A percentile compares a stretch with the other conserved stretches of the same genome.
phyloP scores from a whole-genome alignment of 2,113 vertebrate species.

The Halcyon malimbica region DNA sequence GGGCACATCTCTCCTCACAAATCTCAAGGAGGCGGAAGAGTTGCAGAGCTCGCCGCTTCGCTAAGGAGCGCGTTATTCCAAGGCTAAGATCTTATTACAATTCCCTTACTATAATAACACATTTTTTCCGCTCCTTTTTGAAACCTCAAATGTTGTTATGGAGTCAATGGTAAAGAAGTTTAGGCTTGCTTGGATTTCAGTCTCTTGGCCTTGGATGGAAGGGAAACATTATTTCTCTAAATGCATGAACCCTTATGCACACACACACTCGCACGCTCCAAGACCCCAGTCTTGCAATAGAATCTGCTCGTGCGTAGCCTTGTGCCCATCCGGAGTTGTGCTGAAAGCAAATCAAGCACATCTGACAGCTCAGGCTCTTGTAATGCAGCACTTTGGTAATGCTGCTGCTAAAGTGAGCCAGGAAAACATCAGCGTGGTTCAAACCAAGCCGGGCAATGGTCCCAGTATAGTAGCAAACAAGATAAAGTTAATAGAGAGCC shows the following conservation, averaged over 20 bases:
- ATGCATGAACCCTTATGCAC: not conserved
- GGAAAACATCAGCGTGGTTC: not conserved
- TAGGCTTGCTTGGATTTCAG: constrained; percentile 57
- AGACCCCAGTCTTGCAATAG: not conserved
- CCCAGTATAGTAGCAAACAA: not conserved
- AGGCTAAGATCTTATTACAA: constrained; percentile 56
- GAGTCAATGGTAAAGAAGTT: constrained; percentile 62
- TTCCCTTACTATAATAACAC: constrained; percentile 58
- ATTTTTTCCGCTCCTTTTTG: constrained; percentile 38
- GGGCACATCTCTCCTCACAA: constrained; percentile 54
- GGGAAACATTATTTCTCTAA: constrained; percentile 56
- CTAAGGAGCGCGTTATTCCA: not conserved
- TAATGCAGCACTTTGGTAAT: not conserved
- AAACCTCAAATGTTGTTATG: constrained; percentile 69
- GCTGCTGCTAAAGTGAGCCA: not conserved
- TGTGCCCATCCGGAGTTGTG: not conserved
- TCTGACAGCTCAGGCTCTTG: not conserved
- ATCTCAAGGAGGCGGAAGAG: not conserved
- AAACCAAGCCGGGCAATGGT: not conserved
- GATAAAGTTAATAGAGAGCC: not conserved
- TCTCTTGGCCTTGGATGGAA: constrained; percentile 29
- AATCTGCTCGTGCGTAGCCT: not conserved
- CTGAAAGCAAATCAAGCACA: not conserved
- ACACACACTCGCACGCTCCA: not conserved
- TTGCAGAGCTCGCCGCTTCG: not conserved